Conservation (phyloP, 2,797 vertebrate species). For the Hoplostethus mediterraneus region DNA sequence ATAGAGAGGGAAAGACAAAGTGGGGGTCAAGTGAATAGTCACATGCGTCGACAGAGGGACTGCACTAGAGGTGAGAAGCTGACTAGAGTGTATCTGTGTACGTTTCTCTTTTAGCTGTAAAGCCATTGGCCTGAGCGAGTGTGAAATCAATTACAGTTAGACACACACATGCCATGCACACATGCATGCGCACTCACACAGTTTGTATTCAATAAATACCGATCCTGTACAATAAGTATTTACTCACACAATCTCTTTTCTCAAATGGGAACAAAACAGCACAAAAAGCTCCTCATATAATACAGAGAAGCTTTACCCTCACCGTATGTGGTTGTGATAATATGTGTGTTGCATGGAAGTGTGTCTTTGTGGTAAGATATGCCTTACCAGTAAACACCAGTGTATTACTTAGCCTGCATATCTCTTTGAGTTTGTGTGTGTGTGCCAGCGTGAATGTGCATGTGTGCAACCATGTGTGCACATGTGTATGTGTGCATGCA, state of each 20-base stretch:
- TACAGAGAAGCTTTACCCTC: conserved; percentile 42
- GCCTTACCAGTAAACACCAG: conserved; percentile 68
- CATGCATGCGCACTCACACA: conserved; percentile 31
- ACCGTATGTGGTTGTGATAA: conserved; percentile 6
- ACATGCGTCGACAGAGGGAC: not conserved
- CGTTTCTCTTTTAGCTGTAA: conserved; percentile 61
- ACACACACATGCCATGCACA: conserved; percentile 33
- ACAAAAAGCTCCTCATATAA: conserved; percentile 21
- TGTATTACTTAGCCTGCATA: conserved; percentile 46
- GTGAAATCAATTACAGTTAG: conserved; percentile 77
- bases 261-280: conserved; percentile 28
- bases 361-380: conserved; percentile 52
- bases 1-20: conserved; percentile 10
- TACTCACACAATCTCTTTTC: conserved; percentile 20
- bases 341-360: conserved; percentile 17
- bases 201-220: no score
- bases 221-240: not conserved
- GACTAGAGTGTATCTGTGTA: conserved; percentile 45
- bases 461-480: conserved; percentile 40
- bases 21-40: no score
- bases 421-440: conserved; percentile 39
- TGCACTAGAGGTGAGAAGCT: conserved; percentile 38
- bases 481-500: conserved; percentile 7
- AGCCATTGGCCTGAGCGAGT: conserved; percentile 78
- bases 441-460: conserved; percentile 8